These are phyloP conservation scores for Arremon brunneinucha DNA, from an alignment of 2,797 vertebrate genomes.

Conservation along the genomic window DNA sequence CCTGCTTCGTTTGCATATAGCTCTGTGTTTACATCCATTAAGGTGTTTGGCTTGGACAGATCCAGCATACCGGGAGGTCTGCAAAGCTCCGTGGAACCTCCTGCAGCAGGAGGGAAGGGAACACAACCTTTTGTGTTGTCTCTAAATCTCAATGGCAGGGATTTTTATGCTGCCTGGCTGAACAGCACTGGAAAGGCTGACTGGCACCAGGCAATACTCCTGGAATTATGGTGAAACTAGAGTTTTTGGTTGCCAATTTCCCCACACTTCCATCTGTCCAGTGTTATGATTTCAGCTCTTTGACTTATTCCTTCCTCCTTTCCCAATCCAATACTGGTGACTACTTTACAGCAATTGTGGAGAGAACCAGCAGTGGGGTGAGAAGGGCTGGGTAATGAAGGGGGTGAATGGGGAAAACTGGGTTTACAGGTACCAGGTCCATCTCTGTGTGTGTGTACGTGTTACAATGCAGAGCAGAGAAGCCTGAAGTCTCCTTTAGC, in stretches of 20 bases:
- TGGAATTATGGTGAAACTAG: neutral
- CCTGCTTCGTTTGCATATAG: neutral
- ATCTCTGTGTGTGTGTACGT: neutral
- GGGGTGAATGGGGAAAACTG: neutral
- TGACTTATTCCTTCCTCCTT: neutral
- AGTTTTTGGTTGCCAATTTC: neutral
- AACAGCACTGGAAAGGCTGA: neutral
- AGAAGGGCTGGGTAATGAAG: neutral
- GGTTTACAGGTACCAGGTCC: neutral
- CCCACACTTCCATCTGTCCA: neutral
- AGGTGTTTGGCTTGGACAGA: constrained; percentile 8
- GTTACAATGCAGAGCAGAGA: constrained; percentile 37
- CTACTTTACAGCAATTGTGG: neutral
- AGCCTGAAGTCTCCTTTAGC: constrained; percentile 53
- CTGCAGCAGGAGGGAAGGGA: no score
- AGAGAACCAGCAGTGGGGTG: neutral
- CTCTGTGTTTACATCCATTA: neutral
- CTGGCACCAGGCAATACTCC: neutral
- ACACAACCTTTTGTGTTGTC: neutral
- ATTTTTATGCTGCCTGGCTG: neutral
- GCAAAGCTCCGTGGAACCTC: neutral
- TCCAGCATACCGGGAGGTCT: neutral
- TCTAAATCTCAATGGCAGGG: neutral
- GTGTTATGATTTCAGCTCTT: neutral
- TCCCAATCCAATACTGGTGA: neutral